A percentile compares a stretch with the other conserved stretches of the same genome.
Conservation (phyloP, 1,140 invertebrate genomes). For the Stegodyphus dumicola region DNA sequence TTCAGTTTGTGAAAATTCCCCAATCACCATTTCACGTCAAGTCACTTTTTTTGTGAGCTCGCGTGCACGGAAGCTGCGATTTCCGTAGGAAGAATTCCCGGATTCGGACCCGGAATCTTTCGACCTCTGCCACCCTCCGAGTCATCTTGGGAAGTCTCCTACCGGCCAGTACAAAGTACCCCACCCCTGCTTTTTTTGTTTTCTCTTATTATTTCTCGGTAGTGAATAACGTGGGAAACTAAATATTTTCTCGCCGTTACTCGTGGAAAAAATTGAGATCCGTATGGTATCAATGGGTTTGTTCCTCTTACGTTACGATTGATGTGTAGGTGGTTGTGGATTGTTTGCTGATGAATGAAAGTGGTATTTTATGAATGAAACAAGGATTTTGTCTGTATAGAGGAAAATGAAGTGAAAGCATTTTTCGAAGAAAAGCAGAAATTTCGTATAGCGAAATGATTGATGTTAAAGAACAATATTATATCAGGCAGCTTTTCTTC, state of each 20-base stretch:
- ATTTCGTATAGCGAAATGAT: no score
- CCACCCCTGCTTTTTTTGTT: neutral
- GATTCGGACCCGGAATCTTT: constrained; percentile 42
- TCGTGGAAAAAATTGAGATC: neutral
- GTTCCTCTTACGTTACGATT: neutral
- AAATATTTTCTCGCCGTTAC: neutral
- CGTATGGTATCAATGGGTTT: neutral
- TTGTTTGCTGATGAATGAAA: no score
- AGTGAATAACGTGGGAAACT: neutral
- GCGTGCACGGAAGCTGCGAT: constrained; percentile 35
- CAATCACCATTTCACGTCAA: neutral
- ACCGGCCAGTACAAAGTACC: neutral
- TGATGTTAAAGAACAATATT: no score
- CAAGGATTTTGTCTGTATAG: no score
- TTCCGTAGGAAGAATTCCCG: constrained; percentile 57
- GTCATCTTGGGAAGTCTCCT: constrained; percentile 26
- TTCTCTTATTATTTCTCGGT: neutral
- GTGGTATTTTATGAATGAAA: no score
- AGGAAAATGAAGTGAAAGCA: no score
- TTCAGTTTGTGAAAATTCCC: neutral
- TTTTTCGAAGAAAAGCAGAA: no score
- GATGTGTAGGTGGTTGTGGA: no score
- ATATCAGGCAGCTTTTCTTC: no score
- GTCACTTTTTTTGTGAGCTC: neutral
- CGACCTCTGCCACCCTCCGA: constrained; percentile 2